Evolutionary conservation across 2,797 vertebrate genomes (phyloP), one percentile per base, ranked within the genome.

Genomic region (Zenarchopterus dispar): DNA sequence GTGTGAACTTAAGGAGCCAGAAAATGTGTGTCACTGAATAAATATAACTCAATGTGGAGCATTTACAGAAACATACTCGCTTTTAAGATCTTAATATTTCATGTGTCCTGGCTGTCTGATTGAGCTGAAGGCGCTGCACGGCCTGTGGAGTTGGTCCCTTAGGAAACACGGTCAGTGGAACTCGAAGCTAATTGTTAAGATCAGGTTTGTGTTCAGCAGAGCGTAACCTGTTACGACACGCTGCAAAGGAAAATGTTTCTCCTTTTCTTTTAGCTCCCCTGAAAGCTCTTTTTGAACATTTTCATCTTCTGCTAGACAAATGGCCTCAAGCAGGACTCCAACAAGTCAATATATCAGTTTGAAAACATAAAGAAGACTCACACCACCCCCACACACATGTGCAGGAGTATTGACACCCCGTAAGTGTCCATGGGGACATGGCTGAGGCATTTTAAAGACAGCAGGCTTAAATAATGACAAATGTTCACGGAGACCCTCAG

Each of bases 51-150:
- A 73, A 81, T 66, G 62, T 48, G 11, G 64, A 67, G 64, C 84
- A 62, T 86, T 91, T 89, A 81, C 54, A 82, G 77, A 73, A 89
- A 88, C 84, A 83, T 73, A 81, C 88, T 88, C 55, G 84, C 91
- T 93, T 90, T 91, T 92, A 92, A 89, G 89, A 85, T 83, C 75
- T 92, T 42, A 93, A 92, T 93, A 92, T 91, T 93, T 92, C 16
- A 92, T 91, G 86, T 15, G 77, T 71, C 77, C 88, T 73, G 85
- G 73, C 79, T 66, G 74, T 80, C 56, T 81, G 88, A 87, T 85
- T 82, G 87, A 84, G 84, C 79, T 75, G 44, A 71, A 85, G 84
- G 81, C 79, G n/a, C 79, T 63, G 21, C 62, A 58, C 49, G 82
- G 69, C 76, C 53, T 4, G 52, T 44, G 62, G 78, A 84, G 78